Conservation (phyloP, 2,888 invertebrate species). For the Onchidella celtica region DNA sequence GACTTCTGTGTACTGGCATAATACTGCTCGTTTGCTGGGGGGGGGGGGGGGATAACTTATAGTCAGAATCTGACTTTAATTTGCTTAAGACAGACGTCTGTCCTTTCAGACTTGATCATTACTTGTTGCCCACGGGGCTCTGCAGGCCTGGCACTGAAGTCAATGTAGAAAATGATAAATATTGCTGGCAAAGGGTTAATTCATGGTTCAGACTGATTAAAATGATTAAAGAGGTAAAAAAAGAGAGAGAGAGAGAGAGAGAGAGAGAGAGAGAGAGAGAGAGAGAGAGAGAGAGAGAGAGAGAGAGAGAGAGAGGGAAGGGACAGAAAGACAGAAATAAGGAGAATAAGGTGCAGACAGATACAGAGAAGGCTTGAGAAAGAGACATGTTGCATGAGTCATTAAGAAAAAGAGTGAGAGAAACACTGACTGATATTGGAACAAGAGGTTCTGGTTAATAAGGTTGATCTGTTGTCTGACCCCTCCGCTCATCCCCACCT, state of each 20-base stretch:
- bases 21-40: no score
- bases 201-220: neutral
- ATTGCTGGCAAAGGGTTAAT: neutral
- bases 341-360: neutral
- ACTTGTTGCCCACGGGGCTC: no score
- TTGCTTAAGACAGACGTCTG: no score
- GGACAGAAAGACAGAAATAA: neutral
- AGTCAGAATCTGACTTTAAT: no score
- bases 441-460: no score
- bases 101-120: no score
- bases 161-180: neutral
- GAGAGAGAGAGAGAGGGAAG: neutral
- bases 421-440: no score
- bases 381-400: neutral
- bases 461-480: no score
- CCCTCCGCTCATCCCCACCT: no score
- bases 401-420: no score
- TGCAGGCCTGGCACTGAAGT: neutral
- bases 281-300: neutral
- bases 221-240: neutral
- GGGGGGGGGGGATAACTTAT: no score
- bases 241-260: neutral
- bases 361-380: neutral
- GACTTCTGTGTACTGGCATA: no score
- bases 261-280: neutral